Evolutionary conservation across 2,888 invertebrate species (phyloP).

Genomic region (Tachina lurida): DNA sequence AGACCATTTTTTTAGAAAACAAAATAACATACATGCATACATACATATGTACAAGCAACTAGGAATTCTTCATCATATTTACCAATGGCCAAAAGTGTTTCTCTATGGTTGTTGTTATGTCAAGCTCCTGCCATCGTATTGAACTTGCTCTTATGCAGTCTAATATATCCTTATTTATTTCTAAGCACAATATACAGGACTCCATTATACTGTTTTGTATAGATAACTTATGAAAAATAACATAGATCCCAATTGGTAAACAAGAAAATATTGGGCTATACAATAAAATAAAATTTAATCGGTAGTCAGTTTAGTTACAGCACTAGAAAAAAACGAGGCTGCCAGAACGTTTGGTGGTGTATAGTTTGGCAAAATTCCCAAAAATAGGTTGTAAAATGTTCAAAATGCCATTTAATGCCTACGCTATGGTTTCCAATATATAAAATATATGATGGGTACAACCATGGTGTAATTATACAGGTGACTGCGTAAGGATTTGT

Average conservation of each 20-base stretch:
- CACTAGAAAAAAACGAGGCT: not conserved
- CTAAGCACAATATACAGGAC: slow-evolving; percentile 60
- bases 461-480: too few species aligned
- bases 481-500: too few species aligned
- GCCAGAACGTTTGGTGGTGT: not conserved
- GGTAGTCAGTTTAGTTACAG: not conserved
- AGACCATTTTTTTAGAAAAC: not conserved
- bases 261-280: slow-evolving; percentile 27
- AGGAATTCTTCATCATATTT: not conserved
- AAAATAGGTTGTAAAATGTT: too few species aligned
- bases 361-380: too few species aligned
- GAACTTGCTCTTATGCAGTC: slow-evolving; percentile 48
- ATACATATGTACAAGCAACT: not conserved
- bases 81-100: slow-evolving; percentile 63
- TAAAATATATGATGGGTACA: too few species aligned
- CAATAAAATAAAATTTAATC: not conserved
- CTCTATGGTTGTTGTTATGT: slow-evolving; percentile 38
- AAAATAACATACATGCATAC: not conserved
- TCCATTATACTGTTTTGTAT: slow-evolving; percentile 31
- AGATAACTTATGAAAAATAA: slow-evolving; percentile 5
- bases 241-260: slow-evolving; percentile 1
- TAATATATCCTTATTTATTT: slow-evolving; percentile 46
- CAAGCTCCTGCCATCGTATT: slow-evolving; percentile 48
- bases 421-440: too few species aligned
- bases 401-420: too few species aligned